These are phyloP conservation scores for Trichomycterus rosablanca DNA, from an alignment of 2,113 vertebrate genomes.

Conservation along the genomic window DNA sequence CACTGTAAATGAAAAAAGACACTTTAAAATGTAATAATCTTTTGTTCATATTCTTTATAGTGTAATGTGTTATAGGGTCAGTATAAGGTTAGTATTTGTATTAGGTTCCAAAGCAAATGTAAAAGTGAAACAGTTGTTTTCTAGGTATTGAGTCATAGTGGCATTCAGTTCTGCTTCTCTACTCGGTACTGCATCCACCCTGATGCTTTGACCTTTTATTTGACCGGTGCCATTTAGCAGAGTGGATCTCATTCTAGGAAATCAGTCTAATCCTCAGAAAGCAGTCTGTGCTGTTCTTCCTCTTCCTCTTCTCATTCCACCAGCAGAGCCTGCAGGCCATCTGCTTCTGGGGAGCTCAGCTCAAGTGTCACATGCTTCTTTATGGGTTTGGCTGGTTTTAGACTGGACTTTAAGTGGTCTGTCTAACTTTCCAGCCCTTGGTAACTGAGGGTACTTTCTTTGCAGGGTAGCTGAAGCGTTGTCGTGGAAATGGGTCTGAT, in stretches of 20 bases:
- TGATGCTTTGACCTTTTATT: neutral
- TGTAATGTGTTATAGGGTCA: too few species aligned
- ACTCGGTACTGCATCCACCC: neutral
- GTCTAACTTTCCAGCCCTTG: constrained; percentile 8
- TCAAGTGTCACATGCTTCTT: neutral
- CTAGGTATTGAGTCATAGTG: too few species aligned
- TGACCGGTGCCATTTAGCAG: neutral
- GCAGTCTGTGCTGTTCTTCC: neutral
- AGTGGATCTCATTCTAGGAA: neutral
- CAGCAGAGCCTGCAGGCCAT: neutral
- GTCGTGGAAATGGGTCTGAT: too few species aligned
- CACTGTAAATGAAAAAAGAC: too few species aligned
- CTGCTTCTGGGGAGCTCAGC: neutral
- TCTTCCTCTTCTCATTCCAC: neutral
- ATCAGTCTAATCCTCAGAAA: neutral
- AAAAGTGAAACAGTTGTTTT: too few species aligned
- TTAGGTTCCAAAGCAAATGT: too few species aligned
- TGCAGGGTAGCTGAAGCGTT: too few species aligned
- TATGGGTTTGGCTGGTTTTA: neutral
- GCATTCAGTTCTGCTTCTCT: too few species aligned
- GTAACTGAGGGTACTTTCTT: neutral
- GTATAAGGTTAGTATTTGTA: too few species aligned
- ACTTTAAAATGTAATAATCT: too few species aligned
- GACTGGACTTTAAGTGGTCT: neutral
- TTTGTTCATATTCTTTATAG: too few species aligned